Evolutionary conservation across 2,797 vertebrate species (phyloP).

Genomic region (Protonibea diacanthus): DNA sequence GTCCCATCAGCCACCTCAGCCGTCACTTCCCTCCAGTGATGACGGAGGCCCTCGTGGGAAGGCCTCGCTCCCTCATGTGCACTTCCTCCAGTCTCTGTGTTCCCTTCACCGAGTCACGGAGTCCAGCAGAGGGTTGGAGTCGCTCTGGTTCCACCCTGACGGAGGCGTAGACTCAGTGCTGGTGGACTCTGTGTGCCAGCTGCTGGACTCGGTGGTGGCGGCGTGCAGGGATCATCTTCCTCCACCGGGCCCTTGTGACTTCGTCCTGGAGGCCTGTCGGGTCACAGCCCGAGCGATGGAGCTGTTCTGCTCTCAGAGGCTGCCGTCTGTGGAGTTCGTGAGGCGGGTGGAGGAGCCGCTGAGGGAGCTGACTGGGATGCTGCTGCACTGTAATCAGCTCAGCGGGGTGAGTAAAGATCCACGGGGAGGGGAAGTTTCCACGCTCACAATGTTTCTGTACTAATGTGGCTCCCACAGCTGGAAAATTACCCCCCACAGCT

Average conservation of each 20-base stretch:
- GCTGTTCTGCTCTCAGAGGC: constrained; percentile 42
- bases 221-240: constrained; percentile 81
- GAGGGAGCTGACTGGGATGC: constrained; percentile 66
- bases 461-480: not conserved
- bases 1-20: not conserved
- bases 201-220: constrained; percentile 86
- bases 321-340: constrained; percentile 45
- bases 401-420: constrained; percentile 67
- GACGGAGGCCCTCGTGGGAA: constrained; percentile 23
- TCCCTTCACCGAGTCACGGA: constrained; percentile 80
- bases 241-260: constrained; percentile 29
- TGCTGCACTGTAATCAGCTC: constrained; percentile 65
- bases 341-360: constrained; percentile 65
- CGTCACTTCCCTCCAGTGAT: not conserved
- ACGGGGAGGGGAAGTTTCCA: not conserved
- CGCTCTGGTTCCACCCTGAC: constrained; percentile 74
- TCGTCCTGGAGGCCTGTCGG: constrained; percentile 67
- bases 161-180: constrained; percentile 75
- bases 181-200: constrained; percentile 83
- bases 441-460: not conserved
- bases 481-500: not conserved
- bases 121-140: constrained; percentile 52
- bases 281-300: constrained; percentile 59
- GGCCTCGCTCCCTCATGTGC: constrained; percentile 76
- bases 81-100: constrained; percentile 89